A percentile compares a stretch with the other conserved stretches of the same genome.
Conservation (phyloP, 1,140 invertebrate species). For the Riptortus pedestris region DNA sequence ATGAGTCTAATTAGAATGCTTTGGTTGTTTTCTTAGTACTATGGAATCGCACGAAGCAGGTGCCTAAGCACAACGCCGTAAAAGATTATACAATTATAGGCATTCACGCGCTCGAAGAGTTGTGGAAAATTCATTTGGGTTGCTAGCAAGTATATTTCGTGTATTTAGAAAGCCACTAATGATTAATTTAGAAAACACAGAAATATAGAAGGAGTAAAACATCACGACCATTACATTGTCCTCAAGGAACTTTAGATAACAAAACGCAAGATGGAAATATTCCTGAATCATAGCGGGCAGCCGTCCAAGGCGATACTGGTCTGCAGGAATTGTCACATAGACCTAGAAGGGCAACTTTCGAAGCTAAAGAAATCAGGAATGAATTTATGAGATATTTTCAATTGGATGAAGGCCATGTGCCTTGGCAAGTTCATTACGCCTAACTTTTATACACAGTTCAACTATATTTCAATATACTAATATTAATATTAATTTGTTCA, state of each 20-base stretch:
- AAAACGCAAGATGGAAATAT: not conserved
- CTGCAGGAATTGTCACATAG: not conserved
- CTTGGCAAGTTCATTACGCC: not conserved
- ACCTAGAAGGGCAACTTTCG: not conserved
- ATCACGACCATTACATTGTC: not conserved
- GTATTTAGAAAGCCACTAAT: slow-evolving; percentile 2
- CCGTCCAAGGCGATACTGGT: not conserved
- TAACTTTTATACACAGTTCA: not conserved
- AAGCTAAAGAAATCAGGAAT: not conserved
- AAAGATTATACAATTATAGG: slow-evolving; percentile 36
- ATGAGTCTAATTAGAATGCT: too few species aligned
- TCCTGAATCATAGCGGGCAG: not conserved
- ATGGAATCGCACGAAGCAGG: not conserved
- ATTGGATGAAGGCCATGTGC: not conserved
- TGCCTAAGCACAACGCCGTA: not conserved
- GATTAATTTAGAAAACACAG: not conserved
- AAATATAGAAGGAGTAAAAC: not conserved
- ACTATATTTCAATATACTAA: too few species aligned
- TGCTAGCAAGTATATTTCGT: not conserved
- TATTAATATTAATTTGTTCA: too few species aligned
- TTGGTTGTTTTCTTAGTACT: not conserved
- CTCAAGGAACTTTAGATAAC: not conserved
- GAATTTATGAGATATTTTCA: not conserved
- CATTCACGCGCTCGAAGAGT: slow-evolving; percentile 25
- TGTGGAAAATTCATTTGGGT: slow-evolving; percentile 30